Evolutionary conservation across 2,888 invertebrate genomes (phyloP).

Genomic region (Bombylius discolor): DNA sequence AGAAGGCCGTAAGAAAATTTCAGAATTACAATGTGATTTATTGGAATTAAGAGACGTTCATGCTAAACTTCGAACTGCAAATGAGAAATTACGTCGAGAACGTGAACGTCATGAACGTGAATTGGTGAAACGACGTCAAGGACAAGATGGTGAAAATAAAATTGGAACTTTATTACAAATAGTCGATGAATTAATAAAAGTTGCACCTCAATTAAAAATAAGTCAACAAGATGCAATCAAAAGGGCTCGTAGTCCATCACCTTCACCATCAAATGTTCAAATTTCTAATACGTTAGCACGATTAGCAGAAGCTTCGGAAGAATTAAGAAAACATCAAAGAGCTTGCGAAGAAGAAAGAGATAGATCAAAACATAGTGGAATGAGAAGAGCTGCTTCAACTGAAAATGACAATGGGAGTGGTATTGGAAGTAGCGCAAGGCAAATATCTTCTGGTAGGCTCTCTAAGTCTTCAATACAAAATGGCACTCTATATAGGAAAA

Average conservation of each 20-base stretch:
- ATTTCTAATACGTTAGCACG: conserved; percentile 40
- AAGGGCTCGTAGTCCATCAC: conserved; percentile 31
- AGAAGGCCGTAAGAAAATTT: conserved; percentile 72
- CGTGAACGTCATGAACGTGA: conserved; percentile 76
- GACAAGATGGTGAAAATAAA: conserved; percentile 57
- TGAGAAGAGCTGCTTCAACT: conserved; percentile 45
- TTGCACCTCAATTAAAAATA: conserved; percentile 56
- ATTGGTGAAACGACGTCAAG: conserved; percentile 46
- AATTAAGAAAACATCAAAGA: conserved; percentile 43
- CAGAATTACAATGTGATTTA: conserved; percentile 75
- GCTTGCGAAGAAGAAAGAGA: conserved; percentile 41
- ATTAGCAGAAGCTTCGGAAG: conserved; percentile 59
- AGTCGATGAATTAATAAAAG: conserved; percentile 64
- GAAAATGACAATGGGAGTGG: conserved; percentile 43
- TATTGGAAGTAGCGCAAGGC: conserved; percentile 27
- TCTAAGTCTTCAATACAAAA: conserved; percentile 31
- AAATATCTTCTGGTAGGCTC: conserved; percentile 26
- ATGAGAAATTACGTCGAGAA: conserved; percentile 78
- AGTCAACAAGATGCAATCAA: conserved; percentile 22
- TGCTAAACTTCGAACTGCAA: conserved; percentile 78
- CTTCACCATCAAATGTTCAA: conserved; percentile 20
- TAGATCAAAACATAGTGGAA: conserved; percentile 33
- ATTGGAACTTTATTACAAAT: conserved; percentile 61
- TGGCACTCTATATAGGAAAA: conserved; percentile 52
- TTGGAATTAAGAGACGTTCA: conserved; percentile 82